Percentiles rank a stretch among this genome's conserved stretches.
phyloP scores from a whole-genome alignment of 1,140 invertebrate genomes.

The Hyposmocoma kahamanoa region DNA sequence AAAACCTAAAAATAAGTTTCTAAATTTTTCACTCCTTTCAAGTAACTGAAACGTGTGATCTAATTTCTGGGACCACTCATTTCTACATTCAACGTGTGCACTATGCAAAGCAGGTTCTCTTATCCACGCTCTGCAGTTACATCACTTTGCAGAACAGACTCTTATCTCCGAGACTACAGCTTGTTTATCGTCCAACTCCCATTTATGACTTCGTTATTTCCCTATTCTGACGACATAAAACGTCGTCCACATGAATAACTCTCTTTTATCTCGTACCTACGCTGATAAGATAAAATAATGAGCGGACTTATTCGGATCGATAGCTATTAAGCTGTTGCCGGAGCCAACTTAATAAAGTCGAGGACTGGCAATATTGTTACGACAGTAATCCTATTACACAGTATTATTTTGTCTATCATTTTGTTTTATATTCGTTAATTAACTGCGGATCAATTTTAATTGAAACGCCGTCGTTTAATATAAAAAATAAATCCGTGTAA shows the following conservation, averaged over 20 bases:
- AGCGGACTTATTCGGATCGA: conserved; percentile 47
- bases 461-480: neutral
- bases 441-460: neutral
- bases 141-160: conserved; percentile 40
- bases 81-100: neutral
- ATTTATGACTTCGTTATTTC: conserved; percentile 68
- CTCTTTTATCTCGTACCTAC: conserved; percentile 51
- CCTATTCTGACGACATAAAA: conserved; percentile 65
- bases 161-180: conserved; percentile 43
- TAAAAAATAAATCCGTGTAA: too few relatives aligned
- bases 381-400: neutral
- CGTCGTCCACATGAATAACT: conserved; percentile 57
- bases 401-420: neutral
- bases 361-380: neutral
- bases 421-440: neutral
- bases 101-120: neutral
- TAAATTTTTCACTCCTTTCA: neutral
- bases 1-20: neutral
- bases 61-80: neutral
- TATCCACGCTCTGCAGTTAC: conserved; percentile 4
- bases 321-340: conserved; percentile 47
- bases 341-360: neutral
- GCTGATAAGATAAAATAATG: conserved; percentile 66
- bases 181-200: conserved; percentile 58
- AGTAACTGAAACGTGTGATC: neutral